Base-by-base conservation (phyloP, 2,797 vertebrate species). In the Lycodopsis pacificus region DNA sequence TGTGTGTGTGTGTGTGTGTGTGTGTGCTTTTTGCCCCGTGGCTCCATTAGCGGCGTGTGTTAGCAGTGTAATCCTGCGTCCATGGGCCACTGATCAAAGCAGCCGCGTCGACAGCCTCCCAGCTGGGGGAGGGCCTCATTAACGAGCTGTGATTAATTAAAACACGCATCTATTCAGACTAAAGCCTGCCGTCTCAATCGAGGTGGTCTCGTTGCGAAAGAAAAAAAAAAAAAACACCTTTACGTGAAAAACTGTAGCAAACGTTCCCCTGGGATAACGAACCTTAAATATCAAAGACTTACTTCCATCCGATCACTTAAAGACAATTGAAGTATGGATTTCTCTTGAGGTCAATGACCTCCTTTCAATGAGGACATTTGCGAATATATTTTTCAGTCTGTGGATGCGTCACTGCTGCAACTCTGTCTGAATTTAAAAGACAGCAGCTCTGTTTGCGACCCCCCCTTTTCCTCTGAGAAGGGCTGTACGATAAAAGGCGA, bases 81-180 rank as follows among this genome's bases (percentile, higher is more conserved):
- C 83, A 62, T 14, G 89, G 91, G 86, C 90, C 75, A 34, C 84
- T 88, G 90, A 93, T 93, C 93, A 94, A 92, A 94, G 92, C 76
- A 19, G 74, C 46, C 19, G 6, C 49, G 27, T 81, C 65, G 81
- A 84, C 89, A 73, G 85, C 86, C 77, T 80, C 90, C 91, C 89
- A 90, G 89, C 87, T 86, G 84, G 81, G 92, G 91, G 82, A 14
- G 19, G 81, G 77, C 83, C 88, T 93, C 86, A 89, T 94, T 91
- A 92, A 80, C 85, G 73, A 54, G 77, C 25, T 1, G 84, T 85
- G 87, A 92, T 89, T 93, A 87, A 78, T 89, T 93, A 86, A 78
- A 87, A 88, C 84, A 32, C 69, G 49, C 71, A 69, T 58, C 71
- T 48, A 58, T 72, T 84, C 65, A 80, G 58, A 80, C 56, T 53